Base-by-base conservation (phyloP, 2,797 vertebrate species). In the Varecia variegata region DNA sequence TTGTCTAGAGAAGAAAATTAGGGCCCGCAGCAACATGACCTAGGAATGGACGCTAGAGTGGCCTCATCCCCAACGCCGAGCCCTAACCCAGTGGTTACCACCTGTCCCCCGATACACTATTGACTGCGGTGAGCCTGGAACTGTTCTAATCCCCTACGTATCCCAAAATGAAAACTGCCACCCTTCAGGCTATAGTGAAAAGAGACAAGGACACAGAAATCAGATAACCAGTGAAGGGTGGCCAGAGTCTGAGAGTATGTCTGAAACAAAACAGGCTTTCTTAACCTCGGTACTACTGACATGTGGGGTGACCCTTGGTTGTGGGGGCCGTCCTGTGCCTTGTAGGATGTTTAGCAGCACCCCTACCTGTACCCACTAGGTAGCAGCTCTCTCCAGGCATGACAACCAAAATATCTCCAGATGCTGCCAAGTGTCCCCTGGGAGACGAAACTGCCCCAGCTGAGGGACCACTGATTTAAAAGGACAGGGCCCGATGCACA, bases 171-270 rank as follows among this genome's bases (percentile, higher is more conserved):
- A 21, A 84, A 35, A 38, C 21, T 2, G 5, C 27, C 8, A 20
- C 25, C 47, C 67, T 50, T 5, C 1, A 45, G 68, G 47, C 25
- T 60, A 5, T 0, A 20, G 18, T 17, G 32, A 43, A 81, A 18
- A 58, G 38, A 79, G 35, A 83, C 7, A 7, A 18, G 38, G 35
- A 71, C 3, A 13, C 32, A 67, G 70, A 87, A 2, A 25, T 25
- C 4, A 32, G 50, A 14, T 5, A 45, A 32, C 0, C 0, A 12
- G 18, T 0, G 45, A 45, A 74, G 3, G 14, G 17, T 0, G 12
- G 62, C 15, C 35, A 9, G 15, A 15, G 27, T 21, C 30, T 13
- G 35, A 58, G 45, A 50, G 18, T 7, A 62, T 18, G 23, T 62
- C 17, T 56, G 14, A 32, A 45, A 47, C 0, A 14, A 27, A 45